Evolutionary conservation across 2,113 vertebrate genomes (phyloP).

Genomic region (Salminus brasiliensis): DNA sequence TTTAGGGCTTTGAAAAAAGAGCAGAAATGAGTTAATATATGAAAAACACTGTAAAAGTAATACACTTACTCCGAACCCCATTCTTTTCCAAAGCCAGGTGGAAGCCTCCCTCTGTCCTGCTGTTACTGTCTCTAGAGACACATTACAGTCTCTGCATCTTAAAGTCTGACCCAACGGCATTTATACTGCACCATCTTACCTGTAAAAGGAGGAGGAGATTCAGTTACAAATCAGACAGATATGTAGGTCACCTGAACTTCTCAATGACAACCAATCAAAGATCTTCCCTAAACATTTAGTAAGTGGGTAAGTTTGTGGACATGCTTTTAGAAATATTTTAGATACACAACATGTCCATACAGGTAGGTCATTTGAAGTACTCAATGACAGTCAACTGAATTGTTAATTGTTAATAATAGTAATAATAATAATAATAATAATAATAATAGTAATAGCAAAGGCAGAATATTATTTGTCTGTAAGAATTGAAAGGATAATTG

Average conservation of each 20-base stretch:
- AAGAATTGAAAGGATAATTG: background rate
- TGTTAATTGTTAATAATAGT: background rate
- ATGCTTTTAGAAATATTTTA: conserved; percentile 31
- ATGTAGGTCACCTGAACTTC: conserved; percentile 42
- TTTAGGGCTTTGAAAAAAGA: no score
- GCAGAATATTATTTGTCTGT: background rate
- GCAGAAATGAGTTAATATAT: background rate
- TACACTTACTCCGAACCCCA: conserved; percentile 77
- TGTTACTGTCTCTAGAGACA: conserved; percentile 60
- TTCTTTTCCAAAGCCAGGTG: conserved; percentile 57
- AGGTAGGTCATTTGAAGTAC: conserved; percentile 27
- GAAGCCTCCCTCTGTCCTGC: conserved; percentile 8
- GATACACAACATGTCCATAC: conserved; percentile 40
- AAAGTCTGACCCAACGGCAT: conserved; percentile 52
- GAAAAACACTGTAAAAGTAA: conserved; percentile 43
- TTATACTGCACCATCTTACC: conserved; percentile 70
- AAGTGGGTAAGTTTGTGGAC: conserved; percentile 25
- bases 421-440: background rate
- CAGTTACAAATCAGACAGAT: conserved; percentile 2
- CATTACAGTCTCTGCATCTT: conserved; percentile 64
- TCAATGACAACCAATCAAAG: conserved; percentile 37
- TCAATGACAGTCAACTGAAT: conserved; percentile 28
- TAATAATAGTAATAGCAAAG: no score
- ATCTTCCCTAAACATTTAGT: conserved; percentile 12
- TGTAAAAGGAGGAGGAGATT: conserved; percentile 58